Evolutionary conservation across 1,140 invertebrate genomes (phyloP).

Genomic region (Neodiprion lecontei): DNA sequence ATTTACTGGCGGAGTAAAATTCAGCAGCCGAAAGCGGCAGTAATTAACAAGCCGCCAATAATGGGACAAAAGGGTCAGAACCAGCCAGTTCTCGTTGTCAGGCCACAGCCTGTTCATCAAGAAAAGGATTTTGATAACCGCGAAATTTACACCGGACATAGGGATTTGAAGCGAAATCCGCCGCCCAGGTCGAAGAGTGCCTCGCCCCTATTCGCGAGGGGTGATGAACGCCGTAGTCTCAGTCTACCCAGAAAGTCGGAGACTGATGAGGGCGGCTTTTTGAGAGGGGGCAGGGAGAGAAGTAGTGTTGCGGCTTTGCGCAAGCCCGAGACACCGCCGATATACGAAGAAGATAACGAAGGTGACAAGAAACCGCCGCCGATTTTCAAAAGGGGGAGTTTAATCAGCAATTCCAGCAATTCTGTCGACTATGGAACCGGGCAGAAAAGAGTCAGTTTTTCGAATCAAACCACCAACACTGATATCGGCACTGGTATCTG

Average conservation of each 20-base stretch:
- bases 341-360: constrained; percentile 38
- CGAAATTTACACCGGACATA: not conserved
- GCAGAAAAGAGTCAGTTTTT: constrained; percentile 64
- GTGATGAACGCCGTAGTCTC: constrained; percentile 39
- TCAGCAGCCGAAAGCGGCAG: constrained; percentile 21
- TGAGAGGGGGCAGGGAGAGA: not conserved
- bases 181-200: constrained; percentile 39
- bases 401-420: constrained; percentile 46
- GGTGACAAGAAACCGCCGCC: constrained; percentile 46
- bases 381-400: constrained; percentile 65
- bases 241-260: constrained; percentile 35
- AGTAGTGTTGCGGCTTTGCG: constrained; percentile 1
- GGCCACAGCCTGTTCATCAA: constrained; percentile 49
- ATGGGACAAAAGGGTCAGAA: constrained; percentile 49
- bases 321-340: constrained; percentile 20
- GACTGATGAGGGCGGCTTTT: constrained; percentile 19
- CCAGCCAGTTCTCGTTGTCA: constrained; percentile 51
- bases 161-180: not conserved
- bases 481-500: constrained; percentile 48
- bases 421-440: constrained; percentile 48
- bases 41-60: constrained; percentile 45
- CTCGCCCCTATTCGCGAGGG: constrained; percentile 42
- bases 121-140: constrained; percentile 22
- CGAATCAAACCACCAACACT: constrained; percentile 44
- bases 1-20: constrained; percentile 39